A percentile compares a stretch with the other conserved stretches of the same genome.
phyloP scores from a whole-genome alignment of 2,113 vertebrate species.

The Calcarius ornatus region DNA sequence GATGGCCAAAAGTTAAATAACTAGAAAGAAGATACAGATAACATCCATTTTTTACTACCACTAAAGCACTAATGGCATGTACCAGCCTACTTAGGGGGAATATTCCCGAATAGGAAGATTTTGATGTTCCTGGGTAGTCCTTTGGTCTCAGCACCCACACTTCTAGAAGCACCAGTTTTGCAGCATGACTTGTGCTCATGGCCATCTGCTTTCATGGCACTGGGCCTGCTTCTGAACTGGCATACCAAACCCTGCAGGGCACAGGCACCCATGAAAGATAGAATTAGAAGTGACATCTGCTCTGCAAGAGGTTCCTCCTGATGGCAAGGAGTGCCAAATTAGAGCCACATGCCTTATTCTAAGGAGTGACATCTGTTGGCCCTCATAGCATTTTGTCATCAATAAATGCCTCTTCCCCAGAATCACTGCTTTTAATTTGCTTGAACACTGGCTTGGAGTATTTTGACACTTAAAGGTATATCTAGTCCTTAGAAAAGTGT shows the following conservation, averaged over 20 bases:
- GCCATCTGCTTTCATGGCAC: slow-evolving; percentile 56
- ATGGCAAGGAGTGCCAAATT: not conserved
- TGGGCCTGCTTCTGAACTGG: not conserved
- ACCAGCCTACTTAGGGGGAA: not conserved
- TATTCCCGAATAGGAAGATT: not conserved
- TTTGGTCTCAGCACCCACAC: not conserved
- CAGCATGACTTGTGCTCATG: not conserved
- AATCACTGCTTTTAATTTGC: not conserved
- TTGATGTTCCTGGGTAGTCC: not conserved
- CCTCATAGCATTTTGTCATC: not conserved
- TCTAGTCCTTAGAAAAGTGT: not conserved
- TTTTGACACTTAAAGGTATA: not conserved
- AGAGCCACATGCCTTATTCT: not conserved
- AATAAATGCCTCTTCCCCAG: not conserved
- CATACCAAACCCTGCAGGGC: not conserved
- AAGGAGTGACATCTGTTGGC: not conserved
- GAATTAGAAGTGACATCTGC: slow-evolving; percentile 16
- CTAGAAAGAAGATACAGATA: not conserved
- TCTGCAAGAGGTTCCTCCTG: slow-evolving; percentile 17
- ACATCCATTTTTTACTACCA: not conserved
- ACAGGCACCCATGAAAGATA: not conserved
- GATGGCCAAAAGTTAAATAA: not conserved
- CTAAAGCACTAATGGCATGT: not conserved
- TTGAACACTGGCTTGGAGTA: not conserved
- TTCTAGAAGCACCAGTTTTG: not conserved